Conservation (phyloP, 2,797 vertebrate species). For the Mormyrops attenuatus region DNA sequence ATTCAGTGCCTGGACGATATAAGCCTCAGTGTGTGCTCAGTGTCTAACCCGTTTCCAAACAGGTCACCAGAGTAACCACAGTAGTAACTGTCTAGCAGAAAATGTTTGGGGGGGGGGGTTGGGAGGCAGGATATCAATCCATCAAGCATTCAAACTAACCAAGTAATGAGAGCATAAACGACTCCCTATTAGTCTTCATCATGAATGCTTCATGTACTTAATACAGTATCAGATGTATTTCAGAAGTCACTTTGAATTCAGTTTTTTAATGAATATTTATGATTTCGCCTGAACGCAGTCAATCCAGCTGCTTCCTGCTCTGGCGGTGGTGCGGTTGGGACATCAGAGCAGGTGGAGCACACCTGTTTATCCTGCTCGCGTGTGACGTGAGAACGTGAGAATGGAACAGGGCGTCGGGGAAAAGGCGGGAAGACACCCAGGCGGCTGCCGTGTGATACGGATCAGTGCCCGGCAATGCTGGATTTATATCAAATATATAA, state of each 20-base stretch:
- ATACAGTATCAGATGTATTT: not conserved
- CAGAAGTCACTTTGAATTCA: not conserved
- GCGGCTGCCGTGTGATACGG: not conserved
- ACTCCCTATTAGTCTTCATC: not conserved
- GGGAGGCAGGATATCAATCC: not conserved
- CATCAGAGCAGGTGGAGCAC: slow-evolving; percentile 23
- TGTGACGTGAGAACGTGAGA: not conserved
- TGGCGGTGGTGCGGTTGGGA: not conserved
- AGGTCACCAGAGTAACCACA: not conserved
- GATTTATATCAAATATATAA: not conserved
- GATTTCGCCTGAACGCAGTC: not conserved
- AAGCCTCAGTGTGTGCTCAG: not conserved
- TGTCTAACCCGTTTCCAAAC: not conserved
- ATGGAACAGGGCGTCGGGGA: not conserved
- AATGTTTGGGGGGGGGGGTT: not conserved
- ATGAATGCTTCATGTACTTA: not conserved
- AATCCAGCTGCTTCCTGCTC: not conserved
- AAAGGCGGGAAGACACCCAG: not conserved
- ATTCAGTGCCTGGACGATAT: not conserved
- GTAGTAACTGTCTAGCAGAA: not conserved
- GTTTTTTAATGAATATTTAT: not conserved
- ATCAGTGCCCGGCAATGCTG: not conserved
- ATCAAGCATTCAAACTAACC: not conserved
- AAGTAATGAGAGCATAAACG: not conserved
- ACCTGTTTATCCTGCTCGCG: slow-evolving; percentile 4